Percentiles rank a stretch among this genome's conserved stretches.
Evolutionary conservation across 2,113 vertebrate species (phyloP).

Genomic region (Narcine bancroftii): DNA sequence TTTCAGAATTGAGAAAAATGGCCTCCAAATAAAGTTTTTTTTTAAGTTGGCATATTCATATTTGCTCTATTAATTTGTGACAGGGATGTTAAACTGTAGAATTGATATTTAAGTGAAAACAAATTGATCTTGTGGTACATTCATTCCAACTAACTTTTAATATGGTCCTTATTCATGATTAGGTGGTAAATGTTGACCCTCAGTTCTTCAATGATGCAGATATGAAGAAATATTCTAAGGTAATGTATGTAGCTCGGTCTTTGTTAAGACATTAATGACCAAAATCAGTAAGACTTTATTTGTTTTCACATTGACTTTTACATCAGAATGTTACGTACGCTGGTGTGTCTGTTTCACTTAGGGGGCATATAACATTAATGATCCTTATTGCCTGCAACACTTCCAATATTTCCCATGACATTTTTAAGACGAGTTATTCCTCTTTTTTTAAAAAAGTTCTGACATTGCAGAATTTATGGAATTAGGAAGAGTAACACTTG

Average conservation of each 20-base stretch:
- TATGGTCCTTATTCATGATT: constrained; percentile 38
- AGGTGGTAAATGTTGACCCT: constrained; percentile 79
- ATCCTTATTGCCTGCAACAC: neutral
- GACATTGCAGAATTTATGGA: neutral
- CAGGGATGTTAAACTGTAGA: neutral
- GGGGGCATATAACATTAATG: neutral
- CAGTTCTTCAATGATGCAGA: constrained; percentile 77
- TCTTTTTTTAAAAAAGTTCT: neutral
- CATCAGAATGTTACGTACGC: neutral
- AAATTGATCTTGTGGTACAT: neutral
- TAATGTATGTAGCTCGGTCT: constrained; percentile 43
- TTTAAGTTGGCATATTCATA: neutral
- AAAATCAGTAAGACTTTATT: neutral
- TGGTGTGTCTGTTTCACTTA: neutral
- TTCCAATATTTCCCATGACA: neutral
- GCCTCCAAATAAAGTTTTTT: neutral
- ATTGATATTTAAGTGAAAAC: neutral
- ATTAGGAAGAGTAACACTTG: neutral
- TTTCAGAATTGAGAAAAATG: neutral
- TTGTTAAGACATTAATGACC: neutral
- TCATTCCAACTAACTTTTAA: neutral
- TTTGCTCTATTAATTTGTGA: neutral
- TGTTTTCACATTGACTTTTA: neutral
- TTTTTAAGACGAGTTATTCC: neutral
- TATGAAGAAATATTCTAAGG: constrained; percentile 89